Evolutionary conservation across 2,797 vertebrate genomes (phyloP).

Genomic region (Onychomys torridus): DNA sequence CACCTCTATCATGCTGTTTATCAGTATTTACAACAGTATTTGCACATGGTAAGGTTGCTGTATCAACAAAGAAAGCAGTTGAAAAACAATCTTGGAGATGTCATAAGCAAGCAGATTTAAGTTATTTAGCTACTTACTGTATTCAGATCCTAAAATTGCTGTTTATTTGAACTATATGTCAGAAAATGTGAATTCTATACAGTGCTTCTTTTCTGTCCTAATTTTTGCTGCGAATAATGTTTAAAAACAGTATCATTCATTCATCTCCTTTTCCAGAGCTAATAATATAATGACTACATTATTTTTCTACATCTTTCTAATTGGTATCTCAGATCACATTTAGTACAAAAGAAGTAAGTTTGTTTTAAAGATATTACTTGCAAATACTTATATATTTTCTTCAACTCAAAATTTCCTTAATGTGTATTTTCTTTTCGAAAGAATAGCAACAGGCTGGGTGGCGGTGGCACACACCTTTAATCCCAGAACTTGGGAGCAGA

Average conservation of each 20-base stretch:
- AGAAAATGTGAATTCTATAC: background rate
- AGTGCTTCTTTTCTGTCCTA: background rate
- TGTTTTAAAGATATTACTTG: background rate
- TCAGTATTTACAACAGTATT: background rate
- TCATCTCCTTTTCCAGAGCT: background rate
- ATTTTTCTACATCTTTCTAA: background rate
- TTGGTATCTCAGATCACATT: background rate
- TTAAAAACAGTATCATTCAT: background rate
- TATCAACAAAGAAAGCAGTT: background rate
- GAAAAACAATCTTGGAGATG: background rate
- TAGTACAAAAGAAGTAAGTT: background rate
- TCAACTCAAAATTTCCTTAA: background rate
- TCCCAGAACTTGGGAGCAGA: too few species aligned
- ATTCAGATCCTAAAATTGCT: background rate
- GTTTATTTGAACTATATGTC: constrained; percentile 2
- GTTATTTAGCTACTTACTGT: background rate
- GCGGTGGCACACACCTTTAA: too few species aligned
- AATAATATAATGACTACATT: background rate
- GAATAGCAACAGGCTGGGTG: background rate
- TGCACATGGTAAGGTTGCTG: background rate
- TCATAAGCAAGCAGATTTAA: background rate
- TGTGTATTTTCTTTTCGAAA: background rate
- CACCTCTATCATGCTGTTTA: background rate
- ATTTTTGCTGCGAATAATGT: background rate
- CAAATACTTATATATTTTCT: background rate